Evolutionary conservation across 2,888 invertebrate genomes (phyloP).

Genomic region (Spialia ferax): DNA sequence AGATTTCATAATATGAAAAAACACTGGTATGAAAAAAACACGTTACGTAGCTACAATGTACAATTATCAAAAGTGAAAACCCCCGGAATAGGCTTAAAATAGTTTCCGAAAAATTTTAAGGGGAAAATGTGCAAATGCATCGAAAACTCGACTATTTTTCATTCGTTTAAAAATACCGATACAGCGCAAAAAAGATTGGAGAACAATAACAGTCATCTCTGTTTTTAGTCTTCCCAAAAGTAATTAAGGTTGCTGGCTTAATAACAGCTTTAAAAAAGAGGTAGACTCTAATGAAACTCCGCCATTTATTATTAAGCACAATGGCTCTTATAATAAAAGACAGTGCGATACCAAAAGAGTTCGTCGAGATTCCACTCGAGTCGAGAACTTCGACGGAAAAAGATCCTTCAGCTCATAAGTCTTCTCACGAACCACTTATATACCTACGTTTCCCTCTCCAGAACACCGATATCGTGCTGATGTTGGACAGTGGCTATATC

Average conservation of each 20-base stretch:
- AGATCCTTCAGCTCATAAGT: slow-evolving; percentile 28
- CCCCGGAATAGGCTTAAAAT: no score
- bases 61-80: no score
- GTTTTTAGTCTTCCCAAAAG: background rate
- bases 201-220: no score
- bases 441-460: slow-evolving; percentile 49
- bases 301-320: background rate
- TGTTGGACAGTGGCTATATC: slow-evolving; percentile 68
- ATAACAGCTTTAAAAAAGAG: background rate
- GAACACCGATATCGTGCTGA: slow-evolving; percentile 77
- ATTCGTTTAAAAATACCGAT: no score
- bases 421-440: slow-evolving; percentile 26
- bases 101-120: no score
- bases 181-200: no score
- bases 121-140: no score
- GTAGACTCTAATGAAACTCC: background rate
- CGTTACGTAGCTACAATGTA: no score
- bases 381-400: slow-evolving; percentile 24
- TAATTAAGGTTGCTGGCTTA: background rate
- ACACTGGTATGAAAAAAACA: no score
- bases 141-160: no score
- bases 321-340: slow-evolving; percentile 24
- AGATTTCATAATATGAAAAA: no score
- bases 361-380: slow-evolving; percentile 20
- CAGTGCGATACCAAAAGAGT: slow-evolving; percentile 17